phyloP scores from a whole-genome alignment of 1,140 invertebrate genomes.

The Drosophila nebulosa region DNA sequence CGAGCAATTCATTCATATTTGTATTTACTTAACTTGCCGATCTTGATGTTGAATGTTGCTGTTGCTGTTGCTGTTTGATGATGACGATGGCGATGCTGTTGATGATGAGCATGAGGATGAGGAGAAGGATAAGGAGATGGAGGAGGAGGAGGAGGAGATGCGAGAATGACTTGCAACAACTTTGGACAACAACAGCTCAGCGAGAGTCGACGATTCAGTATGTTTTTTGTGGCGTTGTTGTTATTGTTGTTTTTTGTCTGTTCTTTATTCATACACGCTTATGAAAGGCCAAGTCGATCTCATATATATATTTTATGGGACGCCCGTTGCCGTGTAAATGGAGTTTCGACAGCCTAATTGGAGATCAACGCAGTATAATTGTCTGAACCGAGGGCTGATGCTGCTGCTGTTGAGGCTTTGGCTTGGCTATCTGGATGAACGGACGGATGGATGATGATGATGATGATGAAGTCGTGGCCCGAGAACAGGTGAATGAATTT shows the following conservation, averaged over 20 bases:
- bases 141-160: constrained; percentile 48
- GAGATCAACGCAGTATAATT: constrained; percentile 78
- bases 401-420: constrained; percentile 14
- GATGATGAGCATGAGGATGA: too few species aligned
- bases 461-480: constrained; percentile 70
- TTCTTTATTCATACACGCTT: constrained; percentile 27
- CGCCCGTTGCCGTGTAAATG: constrained; percentile 74
- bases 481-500: constrained; percentile 79
- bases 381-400: constrained; percentile 48
- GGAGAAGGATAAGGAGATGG: too few species aligned
- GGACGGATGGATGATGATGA: background rate
- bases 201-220: constrained; percentile 42
- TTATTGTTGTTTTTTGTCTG: constrained; percentile 16
- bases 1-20: constrained; percentile 77
- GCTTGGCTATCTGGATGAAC: constrained; percentile 3
- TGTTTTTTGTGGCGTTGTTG: background rate
- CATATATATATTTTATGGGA: constrained; percentile 56
- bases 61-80: constrained; percentile 44
- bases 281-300: constrained; percentile 55
- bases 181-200: constrained; percentile 34
- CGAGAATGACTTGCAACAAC: constrained; percentile 67
- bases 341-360: constrained; percentile 79
- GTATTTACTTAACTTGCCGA: constrained; percentile 73
- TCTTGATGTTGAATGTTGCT: too few species aligned
- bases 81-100: too few species aligned